Evolutionary conservation across 2,797 vertebrate genomes (phyloP), one percentile per base, ranked within the genome.

Genomic region (Poliocrania exsul): DNA sequence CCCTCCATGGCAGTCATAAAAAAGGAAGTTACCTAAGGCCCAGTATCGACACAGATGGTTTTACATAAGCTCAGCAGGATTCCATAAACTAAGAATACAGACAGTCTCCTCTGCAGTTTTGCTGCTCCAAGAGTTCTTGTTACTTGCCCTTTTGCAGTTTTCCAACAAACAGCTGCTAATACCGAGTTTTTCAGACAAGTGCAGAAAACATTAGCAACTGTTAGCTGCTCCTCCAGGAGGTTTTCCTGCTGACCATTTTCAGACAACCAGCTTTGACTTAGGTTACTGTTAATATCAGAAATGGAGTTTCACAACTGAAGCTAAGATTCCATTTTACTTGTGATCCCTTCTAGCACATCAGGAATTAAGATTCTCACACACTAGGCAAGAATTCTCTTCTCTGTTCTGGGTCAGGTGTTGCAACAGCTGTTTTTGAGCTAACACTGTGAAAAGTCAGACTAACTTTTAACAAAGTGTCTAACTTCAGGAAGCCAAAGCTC

Each of bases 401-500:
- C 50, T 77, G 42, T 42, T 38, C 56, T 58, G 21, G 33, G 54
- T 72, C 26, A 61, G 7, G 17, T 13, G 33, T 24, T 51, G 18
- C 29, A 89, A 66, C 49, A 90, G 53, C 49, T 78, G 65, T 11
- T 94, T 94, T 42, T 83, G 82, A 93, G 90, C 70, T 86, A 82
- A 62, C 80, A 67, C 69, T 38, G 3, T 24, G 21, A 91, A 70
- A 91, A 94, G 37, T 85, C 82, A 82, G 29, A 13, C 29, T 82
- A 54, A 91, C 64, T 95, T 91, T 72, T 19, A n/a, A 70, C 21
- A 58, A 89, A 87, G 87, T 16, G 6, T 73, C 81, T 85, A 87
- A 93, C 93, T 89, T 72, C 29, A 18, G 70, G 40, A 90, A 86
- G 80, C 40, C 74, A 75, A 38, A 95, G 60, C 60, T 95, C 85